Evolutionary conservation across 1,140 invertebrate species (phyloP).

Genomic region (Eupeodes corollae): DNA sequence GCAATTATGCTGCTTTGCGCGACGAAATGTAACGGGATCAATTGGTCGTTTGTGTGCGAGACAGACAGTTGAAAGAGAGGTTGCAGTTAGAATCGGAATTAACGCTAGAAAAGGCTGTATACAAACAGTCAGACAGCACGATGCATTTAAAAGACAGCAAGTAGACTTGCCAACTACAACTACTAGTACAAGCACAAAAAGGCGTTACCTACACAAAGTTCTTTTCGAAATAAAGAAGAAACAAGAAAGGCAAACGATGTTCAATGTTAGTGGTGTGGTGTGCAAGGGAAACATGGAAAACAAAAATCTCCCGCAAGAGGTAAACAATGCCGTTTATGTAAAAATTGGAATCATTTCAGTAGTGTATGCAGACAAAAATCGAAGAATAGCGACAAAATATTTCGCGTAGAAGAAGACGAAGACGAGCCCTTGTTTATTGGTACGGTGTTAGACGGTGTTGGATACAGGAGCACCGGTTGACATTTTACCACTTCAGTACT

Average conservation of each 20-base stretch:
- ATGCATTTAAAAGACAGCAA: background rate
- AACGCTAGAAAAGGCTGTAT: slow-evolving; percentile 5
- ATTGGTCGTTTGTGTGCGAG: slow-evolving; percentile 7
- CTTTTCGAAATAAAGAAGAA: too few species aligned
- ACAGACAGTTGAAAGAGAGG: background rate
- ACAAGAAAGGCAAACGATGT: too few species aligned
- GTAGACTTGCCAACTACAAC: background rate
- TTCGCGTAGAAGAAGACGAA: too few species aligned
- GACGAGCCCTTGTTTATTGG: too few species aligned
- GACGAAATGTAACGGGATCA: slow-evolving; percentile 11
- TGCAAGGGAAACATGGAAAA: background rate
- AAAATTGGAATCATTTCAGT: background rate
- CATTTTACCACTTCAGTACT: too few species aligned
- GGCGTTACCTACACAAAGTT: too few species aligned
- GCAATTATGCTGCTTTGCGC: slow-evolving; percentile 7
- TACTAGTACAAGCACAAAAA: background rate
- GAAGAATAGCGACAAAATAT: too few species aligned
- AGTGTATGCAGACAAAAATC: background rate
- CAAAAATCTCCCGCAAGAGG: background rate
- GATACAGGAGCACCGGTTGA: background rate
- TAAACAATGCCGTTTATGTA: background rate
- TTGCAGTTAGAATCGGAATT: slow-evolving; percentile 5
- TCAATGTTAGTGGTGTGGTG: too few species aligned
- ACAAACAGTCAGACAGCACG: background rate
- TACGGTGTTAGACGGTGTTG: too few species aligned